Base-by-base conservation (phyloP, 2,888 invertebrate species). In the Euphydryas editha region DNA sequence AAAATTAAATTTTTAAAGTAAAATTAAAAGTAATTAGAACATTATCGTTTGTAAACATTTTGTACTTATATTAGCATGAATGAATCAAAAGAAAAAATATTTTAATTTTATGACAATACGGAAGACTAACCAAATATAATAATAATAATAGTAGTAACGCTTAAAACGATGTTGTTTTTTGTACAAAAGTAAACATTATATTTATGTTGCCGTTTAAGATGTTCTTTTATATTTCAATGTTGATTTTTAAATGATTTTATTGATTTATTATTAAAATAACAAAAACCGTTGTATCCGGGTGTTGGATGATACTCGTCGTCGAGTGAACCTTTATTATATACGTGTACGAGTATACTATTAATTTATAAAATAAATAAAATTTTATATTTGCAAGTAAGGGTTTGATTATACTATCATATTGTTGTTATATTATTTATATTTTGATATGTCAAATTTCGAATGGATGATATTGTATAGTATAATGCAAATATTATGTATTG, bases 241-340 rank as follows among this genome's bases (percentile, higher is more conserved):
- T 55, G 36, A 21, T 61, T 58, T 39, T 63, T 39, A 57, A 56
- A 47, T 20, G 21, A 51, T 63, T 51, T 58, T 64, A 64, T 64
- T 51, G 63, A 64, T 64, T 64, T 64, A 64, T 63, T 63, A 58
- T 59, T 64, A 24, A 58, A 51, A 51, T 64, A 51, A 58, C 20
- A 24, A 51, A 42, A 30, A 51, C 49, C 58, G 21, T 46, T 39
- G 47, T 47, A 59, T 63, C 67, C 67, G 63, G 46, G 67, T 63
- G 11, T 44, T 56, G 39, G 49, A 63, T 60, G 49, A 56, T 47
- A 55, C 63, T 63, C 55, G 39, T 47, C 20, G 58, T 58, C 37
- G 30, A 18, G 24, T 39, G 21, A 17, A 56, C 55, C 56, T 36
- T 56, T 36, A 20, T 39, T 42, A 17, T 58, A 39, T 11, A n/a